These are phyloP conservation scores for Exephanes ischioxanthus DNA, from an alignment of 2,888 invertebrate genomes.

Conservation along the genomic window DNA sequence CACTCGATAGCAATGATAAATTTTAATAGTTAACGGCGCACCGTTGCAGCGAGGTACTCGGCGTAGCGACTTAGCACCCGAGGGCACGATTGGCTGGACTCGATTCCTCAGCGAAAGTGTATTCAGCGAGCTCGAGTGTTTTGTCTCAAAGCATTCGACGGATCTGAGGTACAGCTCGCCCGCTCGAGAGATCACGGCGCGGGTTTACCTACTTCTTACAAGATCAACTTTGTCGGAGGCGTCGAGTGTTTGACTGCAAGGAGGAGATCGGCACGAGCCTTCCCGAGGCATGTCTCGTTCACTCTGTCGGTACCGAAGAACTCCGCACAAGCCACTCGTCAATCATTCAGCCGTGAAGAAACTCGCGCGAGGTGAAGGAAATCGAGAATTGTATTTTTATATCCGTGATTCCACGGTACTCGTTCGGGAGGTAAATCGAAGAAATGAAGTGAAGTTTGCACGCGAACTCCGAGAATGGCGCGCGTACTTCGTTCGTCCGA, in stretches of 20 bases:
- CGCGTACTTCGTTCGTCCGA: neutral
- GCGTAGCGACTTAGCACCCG: neutral
- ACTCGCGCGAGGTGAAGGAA: neutral
- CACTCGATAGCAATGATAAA: neutral
- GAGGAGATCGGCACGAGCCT: neutral
- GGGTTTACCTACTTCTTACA: slow-evolving; percentile 4
- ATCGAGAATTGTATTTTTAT: neutral
- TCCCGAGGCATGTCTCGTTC: neutral
- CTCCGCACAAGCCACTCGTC: neutral
- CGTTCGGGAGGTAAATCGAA: neutral
- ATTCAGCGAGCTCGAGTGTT: slow-evolving; percentile 45
- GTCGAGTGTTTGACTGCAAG: slow-evolving; percentile 6
- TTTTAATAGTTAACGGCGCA: neutral
- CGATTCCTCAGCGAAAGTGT: slow-evolving; percentile 42
- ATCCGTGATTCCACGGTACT: neutral
- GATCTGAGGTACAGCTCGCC: neutral
- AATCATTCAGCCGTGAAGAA: neutral
- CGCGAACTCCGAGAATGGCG: neutral
- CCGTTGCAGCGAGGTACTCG: neutral
- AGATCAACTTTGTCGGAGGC: neutral
- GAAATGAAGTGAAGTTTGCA: neutral
- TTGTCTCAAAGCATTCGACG: slow-evolving; percentile 57
- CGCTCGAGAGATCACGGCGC: neutral
- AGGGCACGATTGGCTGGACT: slow-evolving; percentile 32
- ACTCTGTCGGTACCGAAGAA: neutral